These are phyloP conservation scores for Agrilus biguttatus DNA, from an alignment of 2,888 invertebrate genomes.

Conservation along the genomic window DNA sequence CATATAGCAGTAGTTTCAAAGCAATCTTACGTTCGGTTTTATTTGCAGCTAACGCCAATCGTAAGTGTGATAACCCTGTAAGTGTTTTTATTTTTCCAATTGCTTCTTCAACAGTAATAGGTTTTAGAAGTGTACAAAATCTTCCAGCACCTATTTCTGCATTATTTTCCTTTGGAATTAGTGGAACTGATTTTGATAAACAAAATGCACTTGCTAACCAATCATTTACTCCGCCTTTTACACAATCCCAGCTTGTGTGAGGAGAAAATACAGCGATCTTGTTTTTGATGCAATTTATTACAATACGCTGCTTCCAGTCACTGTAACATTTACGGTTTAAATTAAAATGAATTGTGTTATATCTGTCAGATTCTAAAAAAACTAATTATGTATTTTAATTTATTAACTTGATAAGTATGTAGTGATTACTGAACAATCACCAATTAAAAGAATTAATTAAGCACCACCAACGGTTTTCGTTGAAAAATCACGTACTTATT, in stretches of 20 bases:
- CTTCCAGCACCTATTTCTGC: constrained; percentile 39
- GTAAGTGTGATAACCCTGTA: constrained; percentile 52
- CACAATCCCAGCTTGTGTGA: constrained; percentile 81
- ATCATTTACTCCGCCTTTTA: constrained; percentile 77
- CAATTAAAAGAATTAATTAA: too few species aligned
- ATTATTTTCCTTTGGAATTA: constrained; percentile 25
- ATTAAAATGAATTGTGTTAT: not conserved
- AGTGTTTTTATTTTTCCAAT: constrained; percentile 53
- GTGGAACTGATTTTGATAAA: constrained; percentile 27
- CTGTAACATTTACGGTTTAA: constrained; percentile 23
- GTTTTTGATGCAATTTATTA: constrained; percentile 65
- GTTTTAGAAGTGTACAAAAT: constrained; percentile 35
- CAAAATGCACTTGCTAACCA: constrained; percentile 69
- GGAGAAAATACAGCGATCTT: constrained; percentile 85
- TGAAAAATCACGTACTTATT: too few species aligned
- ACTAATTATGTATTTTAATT: not conserved
- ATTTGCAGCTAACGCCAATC: constrained; percentile 50
- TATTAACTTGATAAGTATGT: not conserved
- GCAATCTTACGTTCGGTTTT: constrained; percentile 24
- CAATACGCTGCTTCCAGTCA: constrained; percentile 68
- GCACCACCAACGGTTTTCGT: too few species aligned
- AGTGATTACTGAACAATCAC: not conserved
- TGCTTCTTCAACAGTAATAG: constrained; percentile 43
- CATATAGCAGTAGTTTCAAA: not conserved
- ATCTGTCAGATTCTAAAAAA: not conserved